Percentiles rank a stretch among this genome's conserved stretches.
Conservation (phyloP, 2,797 vertebrate species). For the Fistularia commersonii region DNA sequence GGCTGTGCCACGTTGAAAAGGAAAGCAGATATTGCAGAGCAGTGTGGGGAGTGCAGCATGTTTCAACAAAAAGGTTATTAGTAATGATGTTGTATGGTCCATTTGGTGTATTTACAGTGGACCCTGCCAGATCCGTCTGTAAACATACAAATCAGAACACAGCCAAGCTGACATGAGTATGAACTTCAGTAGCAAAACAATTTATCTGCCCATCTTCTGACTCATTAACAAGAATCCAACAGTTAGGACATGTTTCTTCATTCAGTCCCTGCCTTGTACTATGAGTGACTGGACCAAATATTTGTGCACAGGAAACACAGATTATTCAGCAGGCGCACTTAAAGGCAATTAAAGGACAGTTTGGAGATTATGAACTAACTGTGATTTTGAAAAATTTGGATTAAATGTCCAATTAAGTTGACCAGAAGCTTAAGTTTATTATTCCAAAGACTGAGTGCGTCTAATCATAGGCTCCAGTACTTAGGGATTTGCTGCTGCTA, state of each 20-base stretch:
- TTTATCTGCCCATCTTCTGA: conserved; percentile 8
- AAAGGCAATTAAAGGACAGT: conserved; percentile 54
- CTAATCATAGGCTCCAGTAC: conserved; percentile 64
- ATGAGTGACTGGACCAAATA: conserved; percentile 19
- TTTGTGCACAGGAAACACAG: conserved; percentile 31
- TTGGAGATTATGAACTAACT: conserved; percentile 36
- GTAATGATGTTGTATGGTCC: background rate
- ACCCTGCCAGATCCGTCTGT: background rate
- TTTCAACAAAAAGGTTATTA: background rate
- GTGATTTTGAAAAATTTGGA: conserved; percentile 35
- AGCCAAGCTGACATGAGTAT: background rate
- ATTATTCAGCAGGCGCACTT: conserved; percentile 19
- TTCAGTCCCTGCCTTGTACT: conserved; percentile 16
- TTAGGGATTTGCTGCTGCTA: conserved; percentile 64
- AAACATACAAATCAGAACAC: background rate
- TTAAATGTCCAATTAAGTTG: conserved; percentile 52
- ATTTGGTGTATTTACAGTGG: background rate
- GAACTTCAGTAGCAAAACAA: conserved; percentile 12
- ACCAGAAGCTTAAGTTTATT: conserved; percentile 67
- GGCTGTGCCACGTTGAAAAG: conserved; percentile 16
- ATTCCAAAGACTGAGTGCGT: conserved; percentile 62
- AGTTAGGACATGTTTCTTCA: conserved; percentile 16
- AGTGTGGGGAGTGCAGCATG: background rate
- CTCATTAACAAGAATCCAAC: conserved; percentile 12
- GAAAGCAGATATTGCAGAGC: conserved; percentile 8